Conservation (phyloP, 2,888 invertebrate species). For the Iselma pallidipennis region DNA sequence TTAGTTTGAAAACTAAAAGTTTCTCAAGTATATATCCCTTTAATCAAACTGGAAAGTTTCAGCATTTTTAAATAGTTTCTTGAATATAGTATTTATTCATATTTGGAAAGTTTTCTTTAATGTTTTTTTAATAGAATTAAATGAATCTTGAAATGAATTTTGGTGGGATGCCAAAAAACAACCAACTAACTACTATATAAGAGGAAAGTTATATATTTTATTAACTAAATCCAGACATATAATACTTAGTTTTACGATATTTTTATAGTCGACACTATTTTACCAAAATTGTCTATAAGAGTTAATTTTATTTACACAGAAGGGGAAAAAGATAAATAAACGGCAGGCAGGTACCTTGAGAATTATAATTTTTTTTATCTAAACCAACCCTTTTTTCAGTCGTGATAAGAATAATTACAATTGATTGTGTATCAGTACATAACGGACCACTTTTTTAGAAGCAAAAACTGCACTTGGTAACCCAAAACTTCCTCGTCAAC, state of each 20-base stretch:
- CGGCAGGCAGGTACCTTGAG: constrained; percentile 24
- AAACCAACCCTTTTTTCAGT: too few relatives aligned
- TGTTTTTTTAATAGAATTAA: not conserved
- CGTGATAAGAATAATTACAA: not conserved
- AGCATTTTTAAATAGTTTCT: not conserved
- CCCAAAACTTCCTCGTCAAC: not conserved
- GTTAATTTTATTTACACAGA: constrained; percentile 30
- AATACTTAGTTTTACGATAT: not conserved
- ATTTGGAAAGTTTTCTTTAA: not conserved
- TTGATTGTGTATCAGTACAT: not conserved
- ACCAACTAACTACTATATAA: too few relatives aligned
- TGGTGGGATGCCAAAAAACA: not conserved
- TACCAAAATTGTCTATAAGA: not conserved
- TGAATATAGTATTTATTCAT: too few relatives aligned
- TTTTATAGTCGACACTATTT: not conserved
- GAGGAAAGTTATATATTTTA: too few relatives aligned
- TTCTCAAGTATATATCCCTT: not conserved
- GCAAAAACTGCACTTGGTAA: not conserved
- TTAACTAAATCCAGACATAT: too few relatives aligned
- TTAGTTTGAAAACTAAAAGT: not conserved
- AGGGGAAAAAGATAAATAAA: constrained; percentile 48
- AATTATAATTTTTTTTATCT: too few relatives aligned
- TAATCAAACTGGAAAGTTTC: not conserved
- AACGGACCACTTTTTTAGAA: not conserved
- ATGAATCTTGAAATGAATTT: not conserved